Evolutionary conservation across 2,888 invertebrate genomes (phyloP).

Genomic region (Drosophila suboccidentalis): DNA sequence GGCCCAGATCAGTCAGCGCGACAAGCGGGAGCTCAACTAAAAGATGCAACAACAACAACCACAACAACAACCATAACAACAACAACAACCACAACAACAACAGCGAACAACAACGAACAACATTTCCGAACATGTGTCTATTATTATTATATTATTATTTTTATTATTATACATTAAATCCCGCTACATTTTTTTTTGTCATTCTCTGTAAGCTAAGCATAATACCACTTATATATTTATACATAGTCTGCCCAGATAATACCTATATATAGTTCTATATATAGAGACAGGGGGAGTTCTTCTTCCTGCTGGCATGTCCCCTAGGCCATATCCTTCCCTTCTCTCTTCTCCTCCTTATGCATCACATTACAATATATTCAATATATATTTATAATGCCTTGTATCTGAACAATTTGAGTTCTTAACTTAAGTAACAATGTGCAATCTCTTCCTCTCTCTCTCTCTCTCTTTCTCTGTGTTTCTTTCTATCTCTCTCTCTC

Average conservation of each 20-base stretch:
- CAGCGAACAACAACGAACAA: constrained; percentile 28
- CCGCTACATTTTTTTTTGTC: constrained; percentile 40
- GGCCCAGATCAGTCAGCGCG: constrained; percentile 88
- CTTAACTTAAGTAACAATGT: constrained; percentile 60
- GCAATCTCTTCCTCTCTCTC: constrained; percentile 53
- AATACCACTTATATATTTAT: constrained; percentile 26
- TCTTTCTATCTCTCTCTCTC: not conserved
- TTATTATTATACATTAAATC: constrained; percentile 27
- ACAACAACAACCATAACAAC: not conserved
- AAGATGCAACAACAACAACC: not conserved
- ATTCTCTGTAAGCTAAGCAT: constrained; percentile 44
- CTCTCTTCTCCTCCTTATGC: not conserved
- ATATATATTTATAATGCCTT: constrained; percentile 1
- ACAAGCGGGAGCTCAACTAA: constrained; percentile 82
- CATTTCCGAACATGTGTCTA: constrained; percentile 40
- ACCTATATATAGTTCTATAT: constrained; percentile 25
- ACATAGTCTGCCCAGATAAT: constrained; percentile 26
- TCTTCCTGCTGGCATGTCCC: constrained; percentile 26
- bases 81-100: constrained; percentile 25
- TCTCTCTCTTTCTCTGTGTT: not conserved
- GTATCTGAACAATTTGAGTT: constrained; percentile 31
- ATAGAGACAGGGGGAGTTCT: constrained; percentile 20
- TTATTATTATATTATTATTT: constrained; percentile 37
- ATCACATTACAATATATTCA: constrained; percentile 14
- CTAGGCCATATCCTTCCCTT: constrained; percentile 54